Percentiles rank a stretch among this genome's conserved stretches.
These are phyloP conservation scores for Anas bernieri DNA, from an alignment of 2,797 vertebrate species.

Conservation along the genomic window DNA sequence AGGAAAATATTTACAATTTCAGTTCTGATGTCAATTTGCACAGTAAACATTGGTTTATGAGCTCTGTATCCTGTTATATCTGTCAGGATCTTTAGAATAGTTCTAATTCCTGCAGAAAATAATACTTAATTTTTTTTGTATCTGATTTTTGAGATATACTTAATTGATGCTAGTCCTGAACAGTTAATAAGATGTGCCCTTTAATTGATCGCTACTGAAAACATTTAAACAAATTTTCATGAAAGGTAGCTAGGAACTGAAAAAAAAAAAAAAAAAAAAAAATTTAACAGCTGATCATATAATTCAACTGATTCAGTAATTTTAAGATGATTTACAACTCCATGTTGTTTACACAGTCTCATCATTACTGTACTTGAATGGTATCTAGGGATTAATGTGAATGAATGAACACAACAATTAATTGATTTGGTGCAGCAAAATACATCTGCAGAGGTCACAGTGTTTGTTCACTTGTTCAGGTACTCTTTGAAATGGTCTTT, in stretches of 20 bases:
- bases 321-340: slow-evolving; percentile 3
- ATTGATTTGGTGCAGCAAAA: slow-evolving; percentile 14
- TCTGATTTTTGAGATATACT: neutral
- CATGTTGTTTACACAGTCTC: neutral
- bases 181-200: neutral
- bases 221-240: neutral
- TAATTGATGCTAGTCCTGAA: neutral
- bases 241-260: neutral
- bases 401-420: neutral
- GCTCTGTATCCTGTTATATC: neutral
- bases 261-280: slow-evolving; percentile 16
- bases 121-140: neutral
- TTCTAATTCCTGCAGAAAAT: neutral
- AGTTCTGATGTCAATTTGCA: neutral
- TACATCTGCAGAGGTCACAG: neutral
- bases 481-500: neutral
- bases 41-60: neutral
- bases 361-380: slow-evolving; percentile 1
- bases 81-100: neutral
- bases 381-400: neutral
- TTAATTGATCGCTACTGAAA: neutral
- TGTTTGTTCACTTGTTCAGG: neutral
- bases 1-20: neutral
- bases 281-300: neutral
- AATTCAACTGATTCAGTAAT: slow-evolving; percentile 27